phyloP scores from a whole-genome alignment of 2,888 invertebrate species.

The Limnephilus auricula region DNA sequence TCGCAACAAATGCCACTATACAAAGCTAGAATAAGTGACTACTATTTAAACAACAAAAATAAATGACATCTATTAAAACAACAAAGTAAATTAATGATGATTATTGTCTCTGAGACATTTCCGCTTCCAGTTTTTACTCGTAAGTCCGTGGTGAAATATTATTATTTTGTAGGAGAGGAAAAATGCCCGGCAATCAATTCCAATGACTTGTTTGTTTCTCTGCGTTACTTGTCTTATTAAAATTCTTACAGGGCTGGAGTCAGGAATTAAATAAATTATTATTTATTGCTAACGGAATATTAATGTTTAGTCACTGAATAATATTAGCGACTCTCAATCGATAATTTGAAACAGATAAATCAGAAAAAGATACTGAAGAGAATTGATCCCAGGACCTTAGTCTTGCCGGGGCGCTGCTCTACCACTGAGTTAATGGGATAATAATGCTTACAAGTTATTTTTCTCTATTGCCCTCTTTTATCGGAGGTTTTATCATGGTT shows the following conservation, averaged over 20 bases:
- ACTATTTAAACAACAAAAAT: not conserved
- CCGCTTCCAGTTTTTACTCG: not conserved
- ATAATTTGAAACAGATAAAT: too few relatives aligned
- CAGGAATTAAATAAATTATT: not conserved
- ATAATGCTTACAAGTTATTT: too few relatives aligned
- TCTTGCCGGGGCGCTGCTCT: too few relatives aligned
- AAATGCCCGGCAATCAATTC: constrained; percentile 26
- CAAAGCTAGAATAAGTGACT: not conserved
- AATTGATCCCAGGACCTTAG: too few relatives aligned
- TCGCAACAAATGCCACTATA: not conserved
- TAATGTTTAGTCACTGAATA: too few relatives aligned
- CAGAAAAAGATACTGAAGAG: too few relatives aligned
- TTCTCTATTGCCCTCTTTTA: too few relatives aligned
- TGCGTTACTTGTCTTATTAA: not conserved
- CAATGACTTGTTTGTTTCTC: constrained; percentile 42
- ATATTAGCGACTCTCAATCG: too few relatives aligned
- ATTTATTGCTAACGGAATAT: not conserved
- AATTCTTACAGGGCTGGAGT: not conserved
- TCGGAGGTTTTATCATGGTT: too few relatives aligned
- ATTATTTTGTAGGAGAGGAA: not conserved
- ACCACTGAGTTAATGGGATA: too few relatives aligned
- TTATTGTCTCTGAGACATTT: not conserved
- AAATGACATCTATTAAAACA: constrained; percentile 30
- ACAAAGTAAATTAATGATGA: constrained; percentile 18
- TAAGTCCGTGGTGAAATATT: not conserved